Base-by-base conservation (phyloP, 2,888 invertebrate species). In the Epinotia ramella region DNA sequence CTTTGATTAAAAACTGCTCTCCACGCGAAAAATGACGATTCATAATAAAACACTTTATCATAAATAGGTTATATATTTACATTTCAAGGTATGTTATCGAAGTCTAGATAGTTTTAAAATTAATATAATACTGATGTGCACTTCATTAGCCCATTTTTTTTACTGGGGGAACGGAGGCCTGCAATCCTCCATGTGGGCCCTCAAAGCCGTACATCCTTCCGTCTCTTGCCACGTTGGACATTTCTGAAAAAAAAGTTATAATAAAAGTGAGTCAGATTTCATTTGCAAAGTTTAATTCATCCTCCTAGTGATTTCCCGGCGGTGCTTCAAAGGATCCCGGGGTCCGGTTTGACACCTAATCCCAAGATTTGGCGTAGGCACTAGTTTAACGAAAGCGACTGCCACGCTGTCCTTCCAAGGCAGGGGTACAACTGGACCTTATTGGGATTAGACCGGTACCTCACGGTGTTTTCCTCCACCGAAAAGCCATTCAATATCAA, bases 221-320 rank as follows among this genome's bases (percentile, higher is more conserved):
- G 79, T 81, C 7, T 85, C 79, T 40, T 83, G 84, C 87, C 88
- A 90, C 0, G 73, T 80, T 2, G 92, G 91, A 77, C 93, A 93
- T 73, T 89, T 81, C 93, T 93, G 87, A 65, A 90, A 89, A 78
- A 78, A 78, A 24, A 68, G 68, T 5, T 12, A n/a, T 11, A 4
- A 5, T 46, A 46, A 44, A 64, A 59, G 5, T 24, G 59, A 16
- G 16, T n/a, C 16, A 4, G 49, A 49, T 49, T 16, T 16, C 3
- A 49, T 49, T 49, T 16, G 24, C 24, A 28, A 28, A 28, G 24
- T 28, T 28, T 28, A 2, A 28, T 28, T 28, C 24, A 28, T 28
- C 2, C 3, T 28, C 20, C 20, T 20, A 20, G 20, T 20, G 20
- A 2, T 20, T 20, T 20, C 20, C 20, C 20, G 1, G 20, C 20